Evolutionary conservation across 2,888 invertebrate genomes (phyloP).

Genomic region (Cantharis rustica): DNA sequence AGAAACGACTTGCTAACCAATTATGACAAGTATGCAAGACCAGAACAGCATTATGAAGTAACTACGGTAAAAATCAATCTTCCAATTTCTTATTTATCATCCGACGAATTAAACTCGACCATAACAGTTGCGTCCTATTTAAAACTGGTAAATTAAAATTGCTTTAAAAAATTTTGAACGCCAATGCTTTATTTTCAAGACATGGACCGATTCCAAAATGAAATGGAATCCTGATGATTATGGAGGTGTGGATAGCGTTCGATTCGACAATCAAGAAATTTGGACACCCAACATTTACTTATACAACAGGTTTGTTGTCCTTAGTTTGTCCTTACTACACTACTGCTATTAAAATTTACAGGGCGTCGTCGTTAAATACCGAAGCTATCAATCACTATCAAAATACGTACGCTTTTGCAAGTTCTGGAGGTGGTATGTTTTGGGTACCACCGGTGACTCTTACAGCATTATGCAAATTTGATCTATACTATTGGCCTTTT

Average conservation of each 20-base stretch:
- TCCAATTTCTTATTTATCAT: slow-evolving; percentile 65
- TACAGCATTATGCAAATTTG: slow-evolving; percentile 65
- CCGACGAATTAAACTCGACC: slow-evolving; percentile 67
- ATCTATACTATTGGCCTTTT: slow-evolving; percentile 75
- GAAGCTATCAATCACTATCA: slow-evolving; percentile 65
- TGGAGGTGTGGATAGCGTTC: slow-evolving; percentile 64
- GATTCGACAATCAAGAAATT: slow-evolving; percentile 71
- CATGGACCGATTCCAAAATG: slow-evolving; percentile 74
- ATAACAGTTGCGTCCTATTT: slow-evolving; percentile 66
- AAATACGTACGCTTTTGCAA: slow-evolving; percentile 60
- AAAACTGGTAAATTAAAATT: slow-evolving; percentile 60
- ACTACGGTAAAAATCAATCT: slow-evolving; percentile 62
- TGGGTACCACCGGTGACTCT: slow-evolving; percentile 75
- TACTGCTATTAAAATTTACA: neutral
- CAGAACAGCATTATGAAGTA: slow-evolving; percentile 58
- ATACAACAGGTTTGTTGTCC: slow-evolving; percentile 63
- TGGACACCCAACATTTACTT: slow-evolving; percentile 80
- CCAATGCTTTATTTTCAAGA: slow-evolving; percentile 55
- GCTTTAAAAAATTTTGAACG: neutral
- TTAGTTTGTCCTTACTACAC: neutral
- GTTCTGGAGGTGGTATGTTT: slow-evolving; percentile 59
- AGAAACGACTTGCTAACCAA: slow-evolving; percentile 62
- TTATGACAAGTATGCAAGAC: slow-evolving; percentile 62
- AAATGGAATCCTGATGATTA: slow-evolving; percentile 72
- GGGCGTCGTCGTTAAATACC: slow-evolving; percentile 49